Base-by-base conservation (phyloP, 2,113 vertebrate species). In the Brachyistius frenatus region DNA sequence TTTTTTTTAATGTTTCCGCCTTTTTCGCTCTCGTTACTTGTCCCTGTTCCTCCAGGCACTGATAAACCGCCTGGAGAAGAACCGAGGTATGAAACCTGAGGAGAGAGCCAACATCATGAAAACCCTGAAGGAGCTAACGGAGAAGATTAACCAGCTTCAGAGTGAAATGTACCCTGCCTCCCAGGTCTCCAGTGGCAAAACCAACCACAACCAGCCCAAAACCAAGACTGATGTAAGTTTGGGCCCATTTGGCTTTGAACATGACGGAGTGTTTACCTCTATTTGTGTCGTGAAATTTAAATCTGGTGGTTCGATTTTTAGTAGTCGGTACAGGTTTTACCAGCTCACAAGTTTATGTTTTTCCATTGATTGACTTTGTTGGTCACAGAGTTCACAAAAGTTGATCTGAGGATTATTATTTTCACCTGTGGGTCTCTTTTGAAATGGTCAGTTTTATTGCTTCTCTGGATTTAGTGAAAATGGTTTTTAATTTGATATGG, bases 51-150 rank as follows among this genome's bases (percentile, higher is more conserved):
- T 60, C 41, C 76, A 99, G 98, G 97, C 96, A 85, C 86, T 99
- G 88, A 99, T 99, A 93, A 97, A 96, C 85, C 97, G 96, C 35
- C 93, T 99, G 86, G 98, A 99, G 92, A 99, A 97, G 88, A 98
- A 97, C 86, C 95, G 97, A 87, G 86, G 89, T n/a, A 97, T 96
- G 96, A 99, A 97, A 87, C 96, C 96, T n/a, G 97, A 99, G 87
- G 97, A 99, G 76, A 95, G 98, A 72, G 96, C 96, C 84, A 96
- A 96, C 91, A 95, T 97, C 83, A 98, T 99, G 96, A 99, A 98
- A 93, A 99, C 97, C 1, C 93, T 99, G 55, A 99, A 99, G 91
- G 97, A 98, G 57, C 94, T 99, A 80, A 93, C 94, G 10, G 97
- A 97, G 88, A 99, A 96, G 93, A 99, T 99, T 55, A 95, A 96